Base-by-base conservation (phyloP, 92 coral and sea anemone species). In the Nematostella vectensis region DNA sequence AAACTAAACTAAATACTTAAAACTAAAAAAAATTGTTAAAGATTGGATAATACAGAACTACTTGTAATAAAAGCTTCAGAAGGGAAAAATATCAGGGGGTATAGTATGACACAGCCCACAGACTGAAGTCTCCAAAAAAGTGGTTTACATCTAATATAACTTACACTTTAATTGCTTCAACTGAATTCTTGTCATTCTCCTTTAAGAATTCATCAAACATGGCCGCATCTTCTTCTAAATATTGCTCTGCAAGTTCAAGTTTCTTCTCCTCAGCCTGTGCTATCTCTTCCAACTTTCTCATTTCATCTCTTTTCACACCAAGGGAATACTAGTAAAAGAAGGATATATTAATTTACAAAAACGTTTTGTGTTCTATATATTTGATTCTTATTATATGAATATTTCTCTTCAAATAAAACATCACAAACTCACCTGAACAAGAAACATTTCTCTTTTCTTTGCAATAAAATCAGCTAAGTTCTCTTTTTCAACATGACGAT, bases 401-500 rank as follows among this genome's bases (percentile, higher is more conserved):
- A n/a, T n/a, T n/a, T n/a, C n/a, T n/a, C n/a, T n/a, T n/a, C n/a
- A n/a, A n/a, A n/a, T n/a, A n/a, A n/a, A n/a, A n/a, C n/a, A n/a
- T n/a, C n/a, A n/a, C n/a, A n/a, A n/a, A n/a, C n/a, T n/a, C n/a
- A 91, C 98, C 87, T 91, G 98, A 61, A 91, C 98, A 54, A 91
- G 60, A 66, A 91, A 91, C 98, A 91, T 91, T 62, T 91, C 98
- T 50, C 98, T 86, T 54, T 91, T 91, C 78, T 91, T 91, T 55
- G 96, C 94, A 68, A 91, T 82, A 29, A 91, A 91, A 55, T 91
- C 98, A 28, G 95, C 89, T 25, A 91, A 83, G 48, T 91, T 91
- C 67, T 91, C 98, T 50, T 91, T 91, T 63, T 91, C 98, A 1
- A 91, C 98, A 65, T 91, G 95, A 12, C 96, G 88, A 57, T 91